phyloP scores from a whole-genome alignment of 2,888 invertebrate genomes.

The Embidobia sp. region DNA sequence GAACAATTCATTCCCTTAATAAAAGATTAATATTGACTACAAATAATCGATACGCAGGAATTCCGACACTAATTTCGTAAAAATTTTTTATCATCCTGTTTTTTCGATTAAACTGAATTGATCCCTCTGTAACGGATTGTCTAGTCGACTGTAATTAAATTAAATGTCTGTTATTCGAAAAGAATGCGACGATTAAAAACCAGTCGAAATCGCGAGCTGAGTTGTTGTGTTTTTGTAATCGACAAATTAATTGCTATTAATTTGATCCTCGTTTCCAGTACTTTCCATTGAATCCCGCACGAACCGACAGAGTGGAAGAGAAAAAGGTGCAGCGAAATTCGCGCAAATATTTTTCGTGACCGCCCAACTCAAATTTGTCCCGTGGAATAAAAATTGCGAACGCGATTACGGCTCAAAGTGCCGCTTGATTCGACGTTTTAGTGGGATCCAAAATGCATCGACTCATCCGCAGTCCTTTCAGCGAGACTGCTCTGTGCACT shows the following conservation, averaged over 20 bases:
- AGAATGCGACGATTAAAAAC: background rate
- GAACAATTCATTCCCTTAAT: too few species aligned
- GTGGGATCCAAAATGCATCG: background rate
- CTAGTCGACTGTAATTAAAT: conserved; percentile 4
- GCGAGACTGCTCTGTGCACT: conserved; percentile 5
- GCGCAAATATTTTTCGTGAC: too few species aligned
- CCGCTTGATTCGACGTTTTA: background rate
- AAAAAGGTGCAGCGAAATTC: too few species aligned
- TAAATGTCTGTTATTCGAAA: background rate
- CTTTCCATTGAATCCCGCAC: too few species aligned
- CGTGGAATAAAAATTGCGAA: background rate
- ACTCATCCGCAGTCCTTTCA: conserved; percentile 8
- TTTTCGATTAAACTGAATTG: background rate
- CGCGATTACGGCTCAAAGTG: conserved; percentile 5
- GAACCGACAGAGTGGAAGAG: too few species aligned
- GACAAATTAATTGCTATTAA: too few species aligned
- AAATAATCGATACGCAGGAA: background rate
- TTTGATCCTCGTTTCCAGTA: too few species aligned
- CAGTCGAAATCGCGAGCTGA: background rate
- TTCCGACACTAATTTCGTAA: background rate
- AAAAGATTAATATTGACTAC: too few species aligned
- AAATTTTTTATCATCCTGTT: background rate
- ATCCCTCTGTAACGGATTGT: background rate
- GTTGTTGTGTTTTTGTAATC: background rate
- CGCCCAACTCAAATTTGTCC: too few species aligned